phyloP scores from a whole-genome alignment of 2,888 invertebrate genomes.

The Leucozona laternaria region DNA sequence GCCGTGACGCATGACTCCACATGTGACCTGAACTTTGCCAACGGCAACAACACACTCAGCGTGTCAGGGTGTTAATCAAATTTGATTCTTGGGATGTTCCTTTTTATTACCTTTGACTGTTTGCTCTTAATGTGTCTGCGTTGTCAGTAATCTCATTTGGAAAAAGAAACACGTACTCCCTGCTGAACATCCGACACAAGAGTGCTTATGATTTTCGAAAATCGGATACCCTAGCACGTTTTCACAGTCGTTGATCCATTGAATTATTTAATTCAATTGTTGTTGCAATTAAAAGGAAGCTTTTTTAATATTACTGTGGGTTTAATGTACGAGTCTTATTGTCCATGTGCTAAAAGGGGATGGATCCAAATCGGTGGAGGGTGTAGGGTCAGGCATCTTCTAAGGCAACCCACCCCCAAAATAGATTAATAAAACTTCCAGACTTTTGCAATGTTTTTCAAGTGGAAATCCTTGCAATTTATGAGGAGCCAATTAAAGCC shows the following conservation, averaged over 20 bases:
- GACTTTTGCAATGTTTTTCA: no score
- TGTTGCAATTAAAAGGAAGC: no score
- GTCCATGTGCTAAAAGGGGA: no score
- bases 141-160: constrained; percentile 41
- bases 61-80: constrained; percentile 21
- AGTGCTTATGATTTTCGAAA: constrained; percentile 25
- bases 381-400: no score
- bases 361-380: no score
- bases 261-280: constrained; percentile 39
- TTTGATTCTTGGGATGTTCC: constrained; percentile 24
- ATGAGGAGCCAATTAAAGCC: no score
- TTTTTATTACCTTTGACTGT: constrained; percentile 15
- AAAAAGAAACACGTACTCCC: constrained; percentile 34
- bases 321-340: no score
- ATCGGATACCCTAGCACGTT: constrained; percentile 21
- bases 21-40: constrained; percentile 2
- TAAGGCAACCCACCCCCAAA: no score
- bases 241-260: not conserved
- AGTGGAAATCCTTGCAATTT: no score
- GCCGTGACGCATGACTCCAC: not conserved
- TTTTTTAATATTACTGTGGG: no score
- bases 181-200: not conserved
- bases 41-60: constrained; percentile 9
- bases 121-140: constrained; percentile 30
- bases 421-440: no score